Percentiles rank a stretch among this genome's conserved stretches.
phyloP scores from a whole-genome alignment of 2,888 invertebrate genomes.

The Agapetus fuscipes region DNA sequence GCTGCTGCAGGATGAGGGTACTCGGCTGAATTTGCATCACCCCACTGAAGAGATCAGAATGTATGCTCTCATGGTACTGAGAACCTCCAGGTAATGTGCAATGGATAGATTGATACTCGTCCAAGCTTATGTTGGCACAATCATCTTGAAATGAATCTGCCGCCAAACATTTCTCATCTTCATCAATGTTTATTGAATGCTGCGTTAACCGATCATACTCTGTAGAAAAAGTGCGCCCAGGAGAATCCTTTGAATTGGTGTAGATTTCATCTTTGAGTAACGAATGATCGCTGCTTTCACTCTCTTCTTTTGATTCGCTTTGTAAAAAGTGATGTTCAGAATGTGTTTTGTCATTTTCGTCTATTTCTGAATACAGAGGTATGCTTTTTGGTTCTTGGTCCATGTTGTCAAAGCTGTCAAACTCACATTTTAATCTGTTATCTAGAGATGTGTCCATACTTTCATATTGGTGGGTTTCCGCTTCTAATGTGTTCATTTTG shows the following conservation, averaged over 20 bases:
- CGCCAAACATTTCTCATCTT: neutral
- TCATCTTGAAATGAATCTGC: conserved; percentile 1
- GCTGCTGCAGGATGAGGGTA: conserved; percentile 18
- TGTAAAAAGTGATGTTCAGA: neutral
- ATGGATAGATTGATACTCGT: conserved; percentile 5
- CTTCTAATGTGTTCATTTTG: neutral
- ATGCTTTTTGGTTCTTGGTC: neutral
- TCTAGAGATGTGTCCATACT: neutral
- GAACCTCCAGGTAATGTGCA: conserved; percentile 3
- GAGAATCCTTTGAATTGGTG: neutral
- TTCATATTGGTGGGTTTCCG: neutral
- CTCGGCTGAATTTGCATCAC: conserved; percentile 22
- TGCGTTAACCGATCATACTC: conserved; percentile 6
- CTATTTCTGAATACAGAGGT: neutral
- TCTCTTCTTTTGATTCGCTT: neutral
- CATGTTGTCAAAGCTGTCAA: conserved; percentile 1
- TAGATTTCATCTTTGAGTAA: conserved; percentile 2
- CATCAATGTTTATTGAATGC: conserved; percentile 1
- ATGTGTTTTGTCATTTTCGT: neutral
- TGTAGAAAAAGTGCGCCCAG: conserved; percentile 1
- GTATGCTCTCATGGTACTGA: conserved; percentile 5
- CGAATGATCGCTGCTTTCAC: conserved; percentile 10
- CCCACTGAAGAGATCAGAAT: conserved; percentile 12
- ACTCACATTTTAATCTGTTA: neutral
- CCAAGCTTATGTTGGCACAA: conserved; percentile 5